Evolutionary conservation across 2,888 invertebrate species (phyloP).

Genomic region (Dorcus parallelipipedus): DNA sequence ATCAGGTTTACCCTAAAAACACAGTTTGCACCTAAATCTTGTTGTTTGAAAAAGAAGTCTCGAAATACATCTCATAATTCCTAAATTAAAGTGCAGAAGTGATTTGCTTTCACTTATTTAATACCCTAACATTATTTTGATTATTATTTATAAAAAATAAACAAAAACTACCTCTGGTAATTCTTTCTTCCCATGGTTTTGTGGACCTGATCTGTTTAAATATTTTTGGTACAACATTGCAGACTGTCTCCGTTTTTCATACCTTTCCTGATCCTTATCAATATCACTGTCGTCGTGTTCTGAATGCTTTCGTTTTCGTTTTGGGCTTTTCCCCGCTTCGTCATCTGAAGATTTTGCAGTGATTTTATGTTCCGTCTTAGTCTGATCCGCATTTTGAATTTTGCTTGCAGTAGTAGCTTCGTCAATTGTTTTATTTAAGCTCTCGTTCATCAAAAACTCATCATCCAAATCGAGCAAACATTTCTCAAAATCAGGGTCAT

Average conservation of each 20-base stretch:
- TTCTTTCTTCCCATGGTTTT: constrained; percentile 77
- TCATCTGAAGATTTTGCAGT: constrained; percentile 21
- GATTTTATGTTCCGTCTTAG: neutral
- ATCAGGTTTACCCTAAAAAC: constrained; percentile 62
- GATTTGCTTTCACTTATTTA: constrained; percentile 1
- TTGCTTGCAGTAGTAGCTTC: constrained; percentile 14
- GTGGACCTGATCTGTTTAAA: constrained; percentile 73
- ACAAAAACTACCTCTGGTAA: constrained; percentile 66
- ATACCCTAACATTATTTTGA: neutral
- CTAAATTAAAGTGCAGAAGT: too few species aligned
- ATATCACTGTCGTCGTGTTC: constrained; percentile 41
- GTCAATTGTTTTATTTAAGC: constrained; percentile 39
- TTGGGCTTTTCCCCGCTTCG: constrained; percentile 21
- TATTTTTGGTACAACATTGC: constrained; percentile 71
- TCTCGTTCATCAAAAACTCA: constrained; percentile 40
- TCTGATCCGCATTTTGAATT: neutral
- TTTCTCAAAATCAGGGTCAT: constrained; percentile 68
- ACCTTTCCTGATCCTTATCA: constrained; percentile 63
- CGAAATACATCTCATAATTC: too few species aligned
- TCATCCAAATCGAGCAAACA: constrained; percentile 66
- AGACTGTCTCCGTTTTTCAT: constrained; percentile 64
- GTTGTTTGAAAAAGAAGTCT: neutral
- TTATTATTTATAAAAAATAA: neutral
- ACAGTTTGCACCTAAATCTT: constrained; percentile 3
- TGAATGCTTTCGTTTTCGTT: constrained; percentile 36